Base-by-base conservation (phyloP, 2,888 invertebrate species). In the Hyposoter didymator region DNA sequence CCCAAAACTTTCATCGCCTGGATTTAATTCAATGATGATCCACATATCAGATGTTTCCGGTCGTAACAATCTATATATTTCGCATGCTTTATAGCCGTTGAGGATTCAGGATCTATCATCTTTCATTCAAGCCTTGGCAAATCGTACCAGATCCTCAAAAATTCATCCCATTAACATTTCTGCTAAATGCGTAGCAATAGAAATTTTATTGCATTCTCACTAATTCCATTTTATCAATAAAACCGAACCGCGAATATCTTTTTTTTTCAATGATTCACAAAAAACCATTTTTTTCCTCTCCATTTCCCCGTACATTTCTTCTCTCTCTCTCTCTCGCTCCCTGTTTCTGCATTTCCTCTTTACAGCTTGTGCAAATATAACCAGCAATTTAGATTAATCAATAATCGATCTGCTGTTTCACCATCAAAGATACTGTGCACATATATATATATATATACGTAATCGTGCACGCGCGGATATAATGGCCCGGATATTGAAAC, bases 401-500 rank as follows among this genome's bases (percentile, higher is more conserved):
- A 84, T 80, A 76, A 80, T 80, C 64, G 72, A 55, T n/a, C n/a
- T n/a, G 17, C 45, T 64, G 39, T 80, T 39, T 32, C 55, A 55
- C 28, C 49, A 64, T 62, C 35, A 45, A 39, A 28, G 39, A 22
- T 10, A 49, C 62, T 39, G 12, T 49, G 73, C 47, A 19, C 19
- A n/a, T n/a, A n/a, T n/a, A n/a, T 39, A 81, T 39, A 52, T 45
- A 32, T 79, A 66, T 76, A 75, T 66, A 39, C 10, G 10, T 2
- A 52, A 52, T 28, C 45, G 72, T 76, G 28, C 80, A 39, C 67
- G 74, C 72, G 35, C 70, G 66, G 47, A 80, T 74, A 76, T 76
- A 84, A 84, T 73, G 72, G 75, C 59, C 70, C 84, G 84, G 84
- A 84, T 84, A 84, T 84, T 84, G 84, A 80, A 84, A 84, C 75